A percentile compares a stretch with the other conserved stretches of the same genome.
phyloP scores from a whole-genome alignment of 2,797 vertebrate genomes.

The Anisognathus igniventris region DNA sequence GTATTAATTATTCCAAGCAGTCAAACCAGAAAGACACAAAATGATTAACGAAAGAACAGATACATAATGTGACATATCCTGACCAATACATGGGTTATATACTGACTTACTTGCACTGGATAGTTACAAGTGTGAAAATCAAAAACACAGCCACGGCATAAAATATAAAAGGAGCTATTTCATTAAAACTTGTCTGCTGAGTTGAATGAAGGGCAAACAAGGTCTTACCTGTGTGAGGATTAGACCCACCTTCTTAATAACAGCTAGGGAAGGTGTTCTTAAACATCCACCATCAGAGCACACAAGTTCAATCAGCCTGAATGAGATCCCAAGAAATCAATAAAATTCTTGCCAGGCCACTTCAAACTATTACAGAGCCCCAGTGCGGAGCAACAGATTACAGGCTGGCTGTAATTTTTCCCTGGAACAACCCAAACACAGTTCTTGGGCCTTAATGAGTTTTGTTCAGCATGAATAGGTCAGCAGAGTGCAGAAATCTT shows the following conservation, averaged over 20 bases:
- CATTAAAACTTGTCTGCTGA: conserved; percentile 28
- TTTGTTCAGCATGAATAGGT: conserved; percentile 23
- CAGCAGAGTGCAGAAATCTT: not conserved
- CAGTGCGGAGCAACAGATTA: not conserved
- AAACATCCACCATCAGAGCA: not conserved
- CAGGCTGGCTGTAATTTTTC: conserved; percentile 1
- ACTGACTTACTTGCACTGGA: not conserved
- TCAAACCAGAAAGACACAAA: not conserved
- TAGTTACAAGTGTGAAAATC: not conserved
- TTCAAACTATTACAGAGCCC: conserved; percentile 16
- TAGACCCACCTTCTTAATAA: conserved; percentile 31
- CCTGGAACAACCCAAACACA: conserved; percentile 15
- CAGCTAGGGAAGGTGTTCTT: not conserved
- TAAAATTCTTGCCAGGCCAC: conserved; percentile 21
- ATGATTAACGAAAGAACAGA: not conserved
- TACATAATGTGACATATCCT: not conserved
- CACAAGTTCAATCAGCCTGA: conserved; percentile 34
- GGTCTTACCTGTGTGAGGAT: not conserved
- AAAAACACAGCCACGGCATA: not conserved
- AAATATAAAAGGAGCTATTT: conserved; percentile 12
- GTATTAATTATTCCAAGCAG: not conserved
- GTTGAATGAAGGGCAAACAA: conserved; percentile 36
- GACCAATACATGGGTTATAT: not conserved
- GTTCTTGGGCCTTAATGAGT: conserved; percentile 4
- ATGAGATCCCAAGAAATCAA: conserved; percentile 59